phyloP scores from a whole-genome alignment of 2,888 invertebrate species.

The Chymomyza amoena region DNA sequence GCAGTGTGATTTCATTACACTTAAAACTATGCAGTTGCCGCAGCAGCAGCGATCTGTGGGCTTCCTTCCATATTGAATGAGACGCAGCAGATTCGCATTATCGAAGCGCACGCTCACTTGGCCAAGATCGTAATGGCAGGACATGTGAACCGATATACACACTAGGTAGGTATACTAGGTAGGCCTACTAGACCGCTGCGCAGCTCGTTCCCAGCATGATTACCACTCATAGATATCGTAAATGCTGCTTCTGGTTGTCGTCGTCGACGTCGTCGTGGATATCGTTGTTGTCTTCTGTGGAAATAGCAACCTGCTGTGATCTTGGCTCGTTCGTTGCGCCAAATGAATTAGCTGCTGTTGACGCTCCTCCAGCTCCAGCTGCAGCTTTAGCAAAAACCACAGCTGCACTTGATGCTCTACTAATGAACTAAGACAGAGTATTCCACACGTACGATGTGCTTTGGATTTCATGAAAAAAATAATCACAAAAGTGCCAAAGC shows the following conservation, averaged over 20 bases:
- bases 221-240: conserved; percentile 71
- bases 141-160: conserved; percentile 37
- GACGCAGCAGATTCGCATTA: conserved; percentile 24
- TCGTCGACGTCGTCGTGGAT: conserved; percentile 8
- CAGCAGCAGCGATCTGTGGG: conserved; percentile 29
- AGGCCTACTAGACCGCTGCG: not conserved
- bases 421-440: conserved; percentile 20
- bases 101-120: conserved; percentile 42
- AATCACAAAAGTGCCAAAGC: no score
- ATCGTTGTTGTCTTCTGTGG: not conserved
- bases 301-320: conserved; percentile 64
- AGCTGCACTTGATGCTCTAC: conserved; percentile 31
- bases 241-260: conserved; percentile 24
- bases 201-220: conserved; percentile 62
- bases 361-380: conserved; percentile 37
- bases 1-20: conserved; percentile 69
- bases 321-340: conserved; percentile 38
- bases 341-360: conserved; percentile 71
- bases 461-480: not conserved
- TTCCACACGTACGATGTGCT: not conserved
- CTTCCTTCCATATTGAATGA: conserved; percentile 1
- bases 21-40: conserved; percentile 45
- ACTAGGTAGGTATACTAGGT: no score
- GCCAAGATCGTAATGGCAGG: conserved; percentile 3
- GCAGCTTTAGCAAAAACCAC: not conserved